Percentiles rank a stretch among this genome's conserved stretches.
These are phyloP conservation scores for Bujurquina vittata DNA, from an alignment of 2,113 vertebrate species.

Conservation along the genomic window DNA sequence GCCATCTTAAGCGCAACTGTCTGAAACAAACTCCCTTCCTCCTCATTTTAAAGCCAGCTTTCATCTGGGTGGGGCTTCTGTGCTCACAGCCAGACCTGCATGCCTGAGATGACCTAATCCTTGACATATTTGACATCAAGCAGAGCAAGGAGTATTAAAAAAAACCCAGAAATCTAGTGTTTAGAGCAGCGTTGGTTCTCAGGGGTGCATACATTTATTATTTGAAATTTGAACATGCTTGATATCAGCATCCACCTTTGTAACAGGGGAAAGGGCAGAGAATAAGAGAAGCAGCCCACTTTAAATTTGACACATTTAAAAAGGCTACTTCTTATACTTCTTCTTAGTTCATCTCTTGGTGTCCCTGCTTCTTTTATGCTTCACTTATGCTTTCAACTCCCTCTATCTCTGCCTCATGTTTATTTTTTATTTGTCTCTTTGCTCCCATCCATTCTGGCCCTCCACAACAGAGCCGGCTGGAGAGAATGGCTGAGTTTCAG, in stretches of 20 bases:
- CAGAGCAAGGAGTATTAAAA: background rate
- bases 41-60: background rate
- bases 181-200: background rate
- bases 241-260: background rate
- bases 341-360: background rate
- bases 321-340: background rate
- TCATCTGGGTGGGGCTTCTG: background rate
- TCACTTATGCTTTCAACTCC: background rate
- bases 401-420: background rate
- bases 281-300: background rate
- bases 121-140: background rate
- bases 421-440: background rate
- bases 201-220: background rate
- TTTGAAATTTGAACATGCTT: background rate
- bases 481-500: constrained; percentile 89
- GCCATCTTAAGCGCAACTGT: too few species aligned
- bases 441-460: background rate
- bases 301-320: background rate
- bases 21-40: too few species aligned
- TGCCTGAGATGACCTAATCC: background rate
- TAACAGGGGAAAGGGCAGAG: background rate
- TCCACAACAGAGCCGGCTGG: constrained; percentile 84
- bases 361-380: background rate
- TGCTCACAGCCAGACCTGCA: background rate
- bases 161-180: background rate